A percentile compares a stretch with the other conserved stretches of the same genome.
These are phyloP conservation scores for Atethmia centrago DNA, from an alignment of 2,888 invertebrate species.

Conservation along the genomic window DNA sequence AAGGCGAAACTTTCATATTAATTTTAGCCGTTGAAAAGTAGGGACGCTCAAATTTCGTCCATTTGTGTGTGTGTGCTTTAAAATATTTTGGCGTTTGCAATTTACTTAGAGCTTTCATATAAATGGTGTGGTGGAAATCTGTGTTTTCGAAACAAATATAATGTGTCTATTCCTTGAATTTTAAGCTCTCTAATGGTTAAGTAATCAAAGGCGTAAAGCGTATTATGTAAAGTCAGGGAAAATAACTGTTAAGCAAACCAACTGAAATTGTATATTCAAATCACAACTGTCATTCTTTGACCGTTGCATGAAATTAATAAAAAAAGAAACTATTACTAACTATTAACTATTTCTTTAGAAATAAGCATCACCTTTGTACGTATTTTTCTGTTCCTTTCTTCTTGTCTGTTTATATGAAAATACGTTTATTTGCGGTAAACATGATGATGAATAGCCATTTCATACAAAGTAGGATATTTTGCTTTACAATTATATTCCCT, in stretches of 20 bases:
- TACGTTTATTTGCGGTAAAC: no score
- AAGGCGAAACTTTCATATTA: slow-evolving; percentile 71
- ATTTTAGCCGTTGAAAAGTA: slow-evolving; percentile 66
- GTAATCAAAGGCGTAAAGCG: not conserved
- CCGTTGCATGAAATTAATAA: no score
- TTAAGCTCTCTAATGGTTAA: not conserved
- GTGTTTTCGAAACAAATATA: not conserved
- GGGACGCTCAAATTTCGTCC: slow-evolving; percentile 50
- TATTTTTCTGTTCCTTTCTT: no score
- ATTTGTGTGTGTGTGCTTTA: slow-evolving; percentile 28
- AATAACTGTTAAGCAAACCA: no score
- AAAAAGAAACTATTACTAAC: no score
- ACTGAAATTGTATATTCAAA: not conserved
- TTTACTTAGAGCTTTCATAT: slow-evolving; percentile 28
- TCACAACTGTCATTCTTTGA: no score
- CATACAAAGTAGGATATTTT: no score
- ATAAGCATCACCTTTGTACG: no score
- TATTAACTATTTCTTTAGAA: no score
- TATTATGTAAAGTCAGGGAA: not conserved
- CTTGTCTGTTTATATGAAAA: no score
- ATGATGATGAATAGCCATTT: no score
- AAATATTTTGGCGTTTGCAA: slow-evolving; percentile 41
- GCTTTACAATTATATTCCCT: no score
- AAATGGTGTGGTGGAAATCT: slow-evolving; percentile 5
- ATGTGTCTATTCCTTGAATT: not conserved